Base-by-base conservation (phyloP, 2,113 vertebrate genomes). In the Motacilla alba region DNA sequence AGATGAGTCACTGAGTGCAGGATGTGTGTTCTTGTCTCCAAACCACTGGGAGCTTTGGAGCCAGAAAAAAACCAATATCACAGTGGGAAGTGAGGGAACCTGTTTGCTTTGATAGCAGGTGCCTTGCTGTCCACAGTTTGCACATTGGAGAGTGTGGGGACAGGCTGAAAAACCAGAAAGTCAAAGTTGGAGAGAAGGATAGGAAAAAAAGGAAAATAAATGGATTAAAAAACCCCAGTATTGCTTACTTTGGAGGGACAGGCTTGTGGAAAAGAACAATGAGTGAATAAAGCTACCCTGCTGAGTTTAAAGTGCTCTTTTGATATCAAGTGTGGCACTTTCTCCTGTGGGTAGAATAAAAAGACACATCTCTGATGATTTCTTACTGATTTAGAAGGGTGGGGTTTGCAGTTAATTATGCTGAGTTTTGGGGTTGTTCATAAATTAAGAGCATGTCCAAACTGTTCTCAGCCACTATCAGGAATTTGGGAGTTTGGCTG, bases 231-330 rank as follows among this genome's bases (percentile, higher is more conserved):
- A 0, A 0, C 1, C 30, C 20, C 31, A 77, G 5, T 43, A 60
- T 64, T 37, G 26, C 37, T 56, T 4, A 1, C 26, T 85, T 86
- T 59, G 39, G 64, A 86, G 44, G 37, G n/a, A 58, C 27, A 75
- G 30, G 41, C 49, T 83, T 64, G 70, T 53, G 64, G 50, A 52
- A 93, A 49, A 90, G 56, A 94, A 64, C 44, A 83, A 60, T 41
- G 78, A 93, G 58, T 33, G 70, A 95, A 73, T 66, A 89, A 94
- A 95, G 83, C n/a, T 46, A 78, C 64, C 85, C 83, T 76, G 73
- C 76, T 78, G 91, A 69, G 70, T 90, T 92, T 87, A 92, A 96
- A 94, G 85, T 43, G 30, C 43, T 90, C 77, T 85, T 95, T 90
- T 94, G 79, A 78, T 83, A 62, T 85, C 44, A 89, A 85, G 41